Evolutionary conservation across 1,140 invertebrate genomes (phyloP), one percentile per base, ranked within the genome.

Genomic region (Leptinotarsa texana): DNA sequence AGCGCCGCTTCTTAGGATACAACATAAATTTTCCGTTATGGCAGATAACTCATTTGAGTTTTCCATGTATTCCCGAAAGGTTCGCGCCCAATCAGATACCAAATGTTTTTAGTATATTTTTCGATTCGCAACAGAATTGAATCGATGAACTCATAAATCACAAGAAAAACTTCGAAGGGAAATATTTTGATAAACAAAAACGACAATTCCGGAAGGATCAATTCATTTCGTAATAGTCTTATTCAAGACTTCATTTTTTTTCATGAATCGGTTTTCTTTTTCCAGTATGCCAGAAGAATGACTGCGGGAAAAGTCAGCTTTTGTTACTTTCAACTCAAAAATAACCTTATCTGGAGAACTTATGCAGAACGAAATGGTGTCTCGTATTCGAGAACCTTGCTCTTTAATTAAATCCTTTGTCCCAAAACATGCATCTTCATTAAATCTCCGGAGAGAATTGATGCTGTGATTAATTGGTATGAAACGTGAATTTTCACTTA

Each of bases 391-490:
- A 65, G 24, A 22, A 27, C 24, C 24, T 24, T 65, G 21, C 24
- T 27, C 24, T 65, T 65, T 24, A 65, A 24, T 65, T 24, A 65
- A 65, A 65, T 18, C 24, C 63, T 65, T 27, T 22, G 63, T 65
- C 22, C 21, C 63, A 21, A 65, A 21, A 65, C 63, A 65, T 65
- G 63, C 21, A 65, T 65, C 63, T 65, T 27, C 21, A 65, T 65
- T 65, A 24, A 24, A 21, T 27, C 63, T 18, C 18, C 15, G 63
- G 13, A 65, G 21, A 65, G 4, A 65, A 65, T 65, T 27, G 63
- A 65, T 22, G 63, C 22, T 15, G 21, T 65, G 63, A 65, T 65
- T 65, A 65, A 65, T 65, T 65, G 27, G 63, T 24, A 15, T 65
- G 11, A 27, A 27, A 65, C 21, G 63, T 15, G 63, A 65, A 22